Percentiles rank a stretch among this genome's conserved stretches.
Conservation (phyloP, 2,797 vertebrate genomes). For the Brachyrhaphis roseni region DNA sequence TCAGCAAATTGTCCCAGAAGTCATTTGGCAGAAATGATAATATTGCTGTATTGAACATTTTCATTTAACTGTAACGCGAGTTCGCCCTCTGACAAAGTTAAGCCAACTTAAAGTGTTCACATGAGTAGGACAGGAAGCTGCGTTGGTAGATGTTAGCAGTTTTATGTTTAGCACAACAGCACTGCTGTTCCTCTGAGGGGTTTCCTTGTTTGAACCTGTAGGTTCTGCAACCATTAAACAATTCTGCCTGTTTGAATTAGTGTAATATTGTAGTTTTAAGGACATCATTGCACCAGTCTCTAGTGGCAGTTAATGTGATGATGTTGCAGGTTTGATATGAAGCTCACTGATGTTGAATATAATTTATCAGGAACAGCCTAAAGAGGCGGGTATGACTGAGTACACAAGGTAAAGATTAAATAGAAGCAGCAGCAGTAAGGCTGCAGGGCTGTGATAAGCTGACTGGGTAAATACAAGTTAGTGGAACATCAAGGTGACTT, state of each 20-base stretch:
- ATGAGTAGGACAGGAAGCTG: neutral
- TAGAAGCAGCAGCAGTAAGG: conserved; percentile 8
- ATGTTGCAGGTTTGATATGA: neutral
- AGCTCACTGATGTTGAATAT: neutral
- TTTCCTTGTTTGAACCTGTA: neutral
- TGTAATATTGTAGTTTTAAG: neutral
- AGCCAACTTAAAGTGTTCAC: neutral
- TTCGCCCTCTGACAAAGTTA: neutral
- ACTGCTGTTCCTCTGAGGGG: neutral
- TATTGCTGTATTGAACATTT: no score
- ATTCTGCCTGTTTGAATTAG: neutral
- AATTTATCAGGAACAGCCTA: conserved; percentile 14
- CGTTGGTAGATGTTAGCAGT: neutral
- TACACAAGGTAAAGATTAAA: conserved; percentile 35
- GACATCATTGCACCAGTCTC: neutral
- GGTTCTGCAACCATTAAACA: neutral
- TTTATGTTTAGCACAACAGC: neutral
- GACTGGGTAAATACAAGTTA: conserved; percentile 44
- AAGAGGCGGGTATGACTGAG: conserved; percentile 9
- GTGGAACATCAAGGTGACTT: conserved; percentile 57
- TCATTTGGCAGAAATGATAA: no score
- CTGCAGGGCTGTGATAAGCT: conserved; percentile 19
- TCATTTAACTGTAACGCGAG: no score
- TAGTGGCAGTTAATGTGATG: neutral
- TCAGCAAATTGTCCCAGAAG: no score